Evolutionary conservation across 2,797 vertebrate species (phyloP), one percentile per base, ranked within the genome.

Genomic region (Emys orbicularis): DNA sequence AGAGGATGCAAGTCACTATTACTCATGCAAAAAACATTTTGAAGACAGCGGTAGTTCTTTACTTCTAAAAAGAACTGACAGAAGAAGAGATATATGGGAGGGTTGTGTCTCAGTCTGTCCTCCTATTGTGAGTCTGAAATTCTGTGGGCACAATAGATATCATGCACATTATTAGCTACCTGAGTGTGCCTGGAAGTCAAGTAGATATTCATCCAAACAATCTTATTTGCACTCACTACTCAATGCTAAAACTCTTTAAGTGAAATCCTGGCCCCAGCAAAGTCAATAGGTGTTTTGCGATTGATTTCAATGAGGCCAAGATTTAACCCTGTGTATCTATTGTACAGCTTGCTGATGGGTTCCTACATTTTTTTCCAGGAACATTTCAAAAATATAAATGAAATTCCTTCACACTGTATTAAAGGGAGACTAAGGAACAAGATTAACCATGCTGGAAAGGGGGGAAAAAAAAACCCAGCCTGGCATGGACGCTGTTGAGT

Each of bases 101-200:
- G 12, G 49, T 0, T 1, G 10, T 79, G 47, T 12, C 6, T 92
- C 41, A 53, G 25, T 23, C 81, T 85, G 8, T 10, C 8, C 2
- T 88, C 4, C 83, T 91, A 85, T 44, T n/a, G 18, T 5, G 1
- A 4, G 41, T 8, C 6, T 80, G 5, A 6, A 79, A 3, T 6
- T 52, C 8, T 56, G 11, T 0, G 2, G 1, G 2, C 74, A 76
- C 0, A 0, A 23, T 41, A 4, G 8, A 5, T 34, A 57, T 6
- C 15, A 18, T 1, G 49, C 0, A 0, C 0, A 1, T 47, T 49
- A 37, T 1, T 65, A 27, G 61, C 87, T 54, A 41, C 7, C 12
- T 59, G 5, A 44, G 0, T 49, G n/a, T 44, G 68, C 68, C 23
- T 74, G 72, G 23, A 44, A 23, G 3, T 61, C 52, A 94, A 37